Evolutionary conservation across 2,113 vertebrate genomes (phyloP).

Genomic region (Emberiza fucata): DNA sequence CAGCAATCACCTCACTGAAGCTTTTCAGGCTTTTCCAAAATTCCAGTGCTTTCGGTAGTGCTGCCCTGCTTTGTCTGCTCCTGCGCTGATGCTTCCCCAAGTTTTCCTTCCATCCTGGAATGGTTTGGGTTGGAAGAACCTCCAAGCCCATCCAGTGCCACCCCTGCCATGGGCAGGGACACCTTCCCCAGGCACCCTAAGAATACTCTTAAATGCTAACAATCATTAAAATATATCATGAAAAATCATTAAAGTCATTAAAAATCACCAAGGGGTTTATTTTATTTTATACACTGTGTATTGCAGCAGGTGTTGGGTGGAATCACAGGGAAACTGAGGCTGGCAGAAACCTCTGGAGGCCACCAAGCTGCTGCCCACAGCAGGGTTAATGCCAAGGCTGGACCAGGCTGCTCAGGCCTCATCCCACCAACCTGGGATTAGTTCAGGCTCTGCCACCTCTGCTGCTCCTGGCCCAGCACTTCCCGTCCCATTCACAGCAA

Average conservation of each 20-base stretch:
- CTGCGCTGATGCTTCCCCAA: neutral
- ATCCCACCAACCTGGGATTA: fast-evolving
- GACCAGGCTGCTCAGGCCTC: neutral
- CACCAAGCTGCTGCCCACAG: neutral
- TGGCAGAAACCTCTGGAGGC: neutral
- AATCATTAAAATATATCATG: neutral
- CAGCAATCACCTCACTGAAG: neutral
- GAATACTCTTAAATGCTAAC: neutral
- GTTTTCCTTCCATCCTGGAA: neutral
- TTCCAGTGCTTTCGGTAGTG: neutral
- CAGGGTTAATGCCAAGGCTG: neutral
- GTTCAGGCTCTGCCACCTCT: neutral
- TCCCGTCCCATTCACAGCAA: neutral
- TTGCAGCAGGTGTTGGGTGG: neutral
- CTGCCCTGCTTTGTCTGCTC: neutral
- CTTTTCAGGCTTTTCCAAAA: neutral
- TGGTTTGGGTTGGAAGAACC: neutral
- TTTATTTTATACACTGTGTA: neutral
- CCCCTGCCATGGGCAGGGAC: neutral
- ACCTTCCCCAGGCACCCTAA: neutral
- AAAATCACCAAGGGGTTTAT: neutral
- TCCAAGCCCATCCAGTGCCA: neutral
- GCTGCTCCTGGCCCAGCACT: neutral
- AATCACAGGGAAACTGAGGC: neutral
- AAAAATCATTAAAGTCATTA: neutral